These are phyloP conservation scores for Oceanites oceanicus DNA, from an alignment of 2,113 vertebrate species.

Conservation along the genomic window DNA sequence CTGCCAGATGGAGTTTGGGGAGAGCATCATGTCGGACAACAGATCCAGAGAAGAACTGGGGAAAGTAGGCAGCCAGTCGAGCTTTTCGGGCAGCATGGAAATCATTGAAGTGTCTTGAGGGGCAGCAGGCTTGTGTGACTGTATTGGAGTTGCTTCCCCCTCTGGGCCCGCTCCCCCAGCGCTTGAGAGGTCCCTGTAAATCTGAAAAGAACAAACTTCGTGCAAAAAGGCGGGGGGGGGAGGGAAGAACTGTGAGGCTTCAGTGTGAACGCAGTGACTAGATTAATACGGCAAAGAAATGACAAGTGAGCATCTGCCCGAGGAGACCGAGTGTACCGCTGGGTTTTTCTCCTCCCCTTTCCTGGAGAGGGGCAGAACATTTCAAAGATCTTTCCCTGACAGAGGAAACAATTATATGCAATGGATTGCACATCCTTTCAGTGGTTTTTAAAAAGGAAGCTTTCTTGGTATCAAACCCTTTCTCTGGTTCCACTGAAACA, in stretches of 20 bases:
- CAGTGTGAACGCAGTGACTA: conserved; percentile 6
- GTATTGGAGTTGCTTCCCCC: background rate
- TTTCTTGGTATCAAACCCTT: background rate
- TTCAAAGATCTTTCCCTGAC: background rate
- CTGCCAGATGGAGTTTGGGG: conserved; percentile 97
- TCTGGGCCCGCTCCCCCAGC: background rate
- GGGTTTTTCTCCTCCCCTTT: background rate
- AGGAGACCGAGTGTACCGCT: background rate
- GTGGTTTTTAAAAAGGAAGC: background rate
- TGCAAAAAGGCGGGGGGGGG: background rate
- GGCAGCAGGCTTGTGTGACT: background rate
- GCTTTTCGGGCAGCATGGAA: conserved; percentile 96
- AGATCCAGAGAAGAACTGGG: conserved; percentile 86
- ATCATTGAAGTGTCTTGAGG: conserved; percentile 94
- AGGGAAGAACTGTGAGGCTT: background rate
- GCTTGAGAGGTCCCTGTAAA: conserved; percentile 69
- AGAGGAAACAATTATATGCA: background rate
- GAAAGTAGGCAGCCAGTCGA: conserved; percentile 84
- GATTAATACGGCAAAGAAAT: background rate
- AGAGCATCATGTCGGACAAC: conserved; percentile 79
- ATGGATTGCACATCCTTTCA: background rate
- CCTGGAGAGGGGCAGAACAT: conserved; percentile 14
- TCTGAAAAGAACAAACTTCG: conserved; percentile 63
- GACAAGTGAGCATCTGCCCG: background rate
- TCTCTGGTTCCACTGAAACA: background rate